Evolutionary conservation across 2,888 invertebrate genomes (phyloP).

Genomic region (Drosophila phalerata): DNA sequence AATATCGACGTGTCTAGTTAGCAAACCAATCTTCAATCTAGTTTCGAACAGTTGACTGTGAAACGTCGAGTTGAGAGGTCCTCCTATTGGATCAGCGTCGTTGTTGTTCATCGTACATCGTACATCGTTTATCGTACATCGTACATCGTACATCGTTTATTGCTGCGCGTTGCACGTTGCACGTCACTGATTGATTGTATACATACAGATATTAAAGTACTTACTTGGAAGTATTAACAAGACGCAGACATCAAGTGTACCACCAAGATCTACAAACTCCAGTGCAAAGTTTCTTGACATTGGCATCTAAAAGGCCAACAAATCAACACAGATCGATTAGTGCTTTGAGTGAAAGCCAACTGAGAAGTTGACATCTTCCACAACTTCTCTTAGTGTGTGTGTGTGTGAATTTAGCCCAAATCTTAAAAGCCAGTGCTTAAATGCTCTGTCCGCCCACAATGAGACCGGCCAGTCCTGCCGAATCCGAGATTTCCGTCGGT

Average conservation of each 20-base stretch:
- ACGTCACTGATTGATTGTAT: conserved; percentile 18
- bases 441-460: conserved; percentile 86
- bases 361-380: conserved; percentile 16
- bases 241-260: conserved; percentile 40
- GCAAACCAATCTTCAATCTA: conserved; percentile 86
- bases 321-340: conserved; percentile 36
- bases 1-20: conserved; percentile 86
- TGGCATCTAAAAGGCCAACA: conserved; percentile 23
- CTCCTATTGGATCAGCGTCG: conserved; percentile 78
- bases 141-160: conserved; percentile 36
- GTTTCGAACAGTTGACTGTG: conserved; percentile 86
- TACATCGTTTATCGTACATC: conserved; percentile 32
- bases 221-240: conserved; percentile 34
- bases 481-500: conserved; percentile 86
- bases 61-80: conserved; percentile 85
- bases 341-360: conserved; percentile 38
- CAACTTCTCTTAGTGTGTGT: not conserved
- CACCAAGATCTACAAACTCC: conserved; percentile 18
- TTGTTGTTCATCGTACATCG: conserved; percentile 47
- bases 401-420: conserved; percentile 17
- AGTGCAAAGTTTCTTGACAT: conserved; percentile 20
- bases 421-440: conserved; percentile 38
- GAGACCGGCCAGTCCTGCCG: conserved; percentile 85
- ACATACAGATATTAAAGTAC: not conserved
- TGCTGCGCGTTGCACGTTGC: conserved; percentile 39